Base-by-base conservation (phyloP, 2,888 invertebrate species). In the Papilio demoleus region DNA sequence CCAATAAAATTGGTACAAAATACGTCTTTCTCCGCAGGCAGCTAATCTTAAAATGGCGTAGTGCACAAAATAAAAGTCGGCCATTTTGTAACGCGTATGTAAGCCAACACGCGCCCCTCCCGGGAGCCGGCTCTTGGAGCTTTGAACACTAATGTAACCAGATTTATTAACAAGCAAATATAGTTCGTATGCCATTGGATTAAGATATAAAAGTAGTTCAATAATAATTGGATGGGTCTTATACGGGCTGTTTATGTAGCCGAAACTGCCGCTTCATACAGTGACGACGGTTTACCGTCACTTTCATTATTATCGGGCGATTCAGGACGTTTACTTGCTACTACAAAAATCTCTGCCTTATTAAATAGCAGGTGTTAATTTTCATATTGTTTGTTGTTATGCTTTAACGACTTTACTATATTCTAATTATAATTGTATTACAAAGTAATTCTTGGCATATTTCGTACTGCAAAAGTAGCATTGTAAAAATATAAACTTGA, bases 221-320 rank as follows among this genome's bases (percentile, higher is more conserved):
- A 70, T 71, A 77, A 77, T 75, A 53, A 68, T 40, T 81, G 80
- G 85, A 82, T 76, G 73, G 73, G 74, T 81, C 80, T 79, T 88
- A 88, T 90, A 92, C 90, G 88, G 90, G 85, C 90, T 93, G 93
- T 93, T 93, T 93, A 93, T 92, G 91, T 92, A 90, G 92, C 92
- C 91, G 85, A 92, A 93, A 93, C 90, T 86, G 92, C 85, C 91
- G 90, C 90, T 92, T 92, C 91, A 92, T 92, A 92, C 90, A 91
- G 89, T 90, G 88, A 87, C 88, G 88, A 88, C 91, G 88, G 88
- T 88, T 86, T 84, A 82, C 85, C 89, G 90, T 92, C 92, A 88
- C 87, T 90, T 93, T 93, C 93, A 93, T 93, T 93, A 92, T 93
- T 93, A 93, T 93, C 92, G 89, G 91, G 87, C 93, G 90, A 93